Evolutionary conservation across 2,113 vertebrate genomes (phyloP), one percentile per base, ranked within the genome.

Genomic region (Pyrgilauda ruficollis): DNA sequence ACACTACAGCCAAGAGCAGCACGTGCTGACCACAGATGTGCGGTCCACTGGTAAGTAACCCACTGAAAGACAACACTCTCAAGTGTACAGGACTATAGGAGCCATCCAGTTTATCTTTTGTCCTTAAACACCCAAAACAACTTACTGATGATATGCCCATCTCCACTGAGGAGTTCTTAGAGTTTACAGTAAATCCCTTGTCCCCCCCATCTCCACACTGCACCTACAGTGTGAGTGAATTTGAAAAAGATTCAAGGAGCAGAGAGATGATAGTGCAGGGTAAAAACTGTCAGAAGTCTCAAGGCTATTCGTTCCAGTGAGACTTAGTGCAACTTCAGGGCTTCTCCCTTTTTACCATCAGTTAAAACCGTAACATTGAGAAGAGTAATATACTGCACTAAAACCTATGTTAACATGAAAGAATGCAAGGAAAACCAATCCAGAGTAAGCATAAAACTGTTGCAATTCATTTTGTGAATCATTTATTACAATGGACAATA

Each of bases 1-100:
- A 4, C 49, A 31, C 52, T 37, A 39, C 21, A 63, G 61, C 7
- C 73, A 82, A 55, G 15, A 88, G 82, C 53, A 86, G 12, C 30
- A 67, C n/a, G 9, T 3, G 15, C 9, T 43, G 47, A 56, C 47
- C 49, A 64, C 27, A 50, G 41, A 53, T 2, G 0, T 1, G 23
- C 7, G 70, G 39, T 7, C 33, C 62, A 43, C 8, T 46, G 43
- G 31, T 64, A 80, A 76, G 50, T 7, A 83, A 69, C 7, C 2
- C 0, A 14, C 33, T 44, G 39, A 61, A 73, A 79, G 24, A 7
- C 3, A 78, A 67, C 1, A 0, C 17, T n/a, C 44, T 58, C 37
- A 39, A 66, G 43, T 11, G 44, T 23, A 43, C 39, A 69, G n/a
- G 55, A 73, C 7, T 66, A 19, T 27, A 62, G 39, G n/a, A 84